Evolutionary conservation across 2,797 vertebrate genomes (phyloP), one percentile per base, ranked within the genome.

Genomic region (Rhadinocentrus ornatus): DNA sequence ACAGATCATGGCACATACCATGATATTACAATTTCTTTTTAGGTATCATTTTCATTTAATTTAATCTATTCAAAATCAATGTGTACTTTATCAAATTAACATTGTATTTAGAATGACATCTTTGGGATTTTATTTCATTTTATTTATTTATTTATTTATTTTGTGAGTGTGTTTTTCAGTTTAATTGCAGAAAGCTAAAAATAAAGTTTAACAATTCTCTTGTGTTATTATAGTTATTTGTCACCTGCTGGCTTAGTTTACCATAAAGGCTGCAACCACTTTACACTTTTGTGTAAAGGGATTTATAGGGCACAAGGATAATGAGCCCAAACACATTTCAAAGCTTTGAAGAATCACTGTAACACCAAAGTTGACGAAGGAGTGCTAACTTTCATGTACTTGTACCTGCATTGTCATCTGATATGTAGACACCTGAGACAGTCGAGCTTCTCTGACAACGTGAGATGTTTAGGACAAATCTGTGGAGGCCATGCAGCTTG

Each of bases 311-410:
- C 58, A 18, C 32, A 41, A 34, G 1, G 16, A 60, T 61, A 70
- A 70, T 22, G 67, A 66, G 48, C 24, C 41, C n/a, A 52, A 62
- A n/a, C 41, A 59, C 54, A 50, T 41, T 39, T 44, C 58, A 29
- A 69, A 64, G 27, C 58, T 58, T 18, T 58, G 41, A 52, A 37
- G 52, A 65, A 69, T 37, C 54, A 29, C 67, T 41, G n/a, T 31
- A 64, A 54, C 37, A 24, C 24, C 24, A 75, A 37, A 29, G 44
- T 22, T 1, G 24, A 46, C 46, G 11, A 44, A 59, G 6, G 34
- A 59, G 35, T 53, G 22, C n/a, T 48, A 13, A 55, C 31, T 66
- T 61, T 70, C 24, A 39, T 37, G 27, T 10, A 41, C 62, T 44
- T 44, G n/a, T 22, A 41, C 62, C 50, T 46, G 20, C 22, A 35